phyloP scores from a whole-genome alignment of 2,797 vertebrate species.

The Salmo trutta region DNA sequence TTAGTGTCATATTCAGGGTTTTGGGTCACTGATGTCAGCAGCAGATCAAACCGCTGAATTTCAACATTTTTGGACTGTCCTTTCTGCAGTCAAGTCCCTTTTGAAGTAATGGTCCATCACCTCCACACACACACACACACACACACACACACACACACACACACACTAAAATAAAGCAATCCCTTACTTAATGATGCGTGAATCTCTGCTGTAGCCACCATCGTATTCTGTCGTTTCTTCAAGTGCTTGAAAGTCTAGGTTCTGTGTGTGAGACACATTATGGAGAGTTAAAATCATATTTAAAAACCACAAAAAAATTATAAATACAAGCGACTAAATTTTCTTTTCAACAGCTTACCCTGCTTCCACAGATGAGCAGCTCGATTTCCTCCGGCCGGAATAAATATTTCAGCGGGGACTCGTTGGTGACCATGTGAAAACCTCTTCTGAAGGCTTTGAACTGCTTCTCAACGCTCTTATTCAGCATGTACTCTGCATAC shows the following conservation, averaged over 20 bases:
- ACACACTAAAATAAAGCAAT: neutral
- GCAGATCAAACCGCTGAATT: neutral
- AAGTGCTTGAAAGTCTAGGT: conserved; percentile 96
- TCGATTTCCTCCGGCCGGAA: conserved; percentile 98
- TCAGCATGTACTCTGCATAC: conserved; percentile 97
- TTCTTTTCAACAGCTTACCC: conserved; percentile 72
- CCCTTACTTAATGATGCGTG: conserved; percentile 91
- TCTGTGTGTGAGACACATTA: conserved; percentile 69
- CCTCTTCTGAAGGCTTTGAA: conserved; percentile 99
- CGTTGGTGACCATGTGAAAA: conserved; percentile 99
- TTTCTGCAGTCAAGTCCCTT: neutral
- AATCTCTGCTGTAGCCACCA: conserved; percentile 95
- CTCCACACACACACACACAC: neutral
- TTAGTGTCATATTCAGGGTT: neutral
- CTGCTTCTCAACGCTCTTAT: conserved; percentile 98
- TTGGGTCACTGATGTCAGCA: neutral
- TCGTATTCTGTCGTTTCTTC: conserved; percentile 99
- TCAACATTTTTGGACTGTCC: neutral
- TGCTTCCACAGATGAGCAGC: conserved; percentile 97
- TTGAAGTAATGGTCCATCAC: neutral
- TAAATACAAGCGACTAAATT: no score
- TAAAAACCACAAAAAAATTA: neutral
- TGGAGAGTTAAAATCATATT: neutral
- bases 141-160: neutral
- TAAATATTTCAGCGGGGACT: conserved; percentile 97